These are phyloP conservation scores for Limnephilus auricula DNA, from an alignment of 2,888 invertebrate species.

Conservation along the genomic window DNA sequence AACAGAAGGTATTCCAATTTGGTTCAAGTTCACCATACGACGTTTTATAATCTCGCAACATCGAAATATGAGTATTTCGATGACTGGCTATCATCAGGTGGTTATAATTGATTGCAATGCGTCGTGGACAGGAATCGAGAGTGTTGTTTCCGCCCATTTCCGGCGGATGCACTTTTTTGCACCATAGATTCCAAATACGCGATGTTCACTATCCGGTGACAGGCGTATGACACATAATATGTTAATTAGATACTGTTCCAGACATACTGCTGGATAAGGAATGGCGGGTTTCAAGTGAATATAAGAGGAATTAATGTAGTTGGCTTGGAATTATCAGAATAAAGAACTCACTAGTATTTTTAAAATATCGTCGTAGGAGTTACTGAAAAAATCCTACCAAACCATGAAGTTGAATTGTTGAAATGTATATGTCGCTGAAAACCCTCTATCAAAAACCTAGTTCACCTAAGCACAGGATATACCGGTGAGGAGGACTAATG, in stretches of 20 bases:
- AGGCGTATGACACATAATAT: background rate
- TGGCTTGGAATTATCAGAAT: too few species aligned
- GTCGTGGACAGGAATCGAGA: background rate
- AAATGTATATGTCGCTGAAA: too few species aligned
- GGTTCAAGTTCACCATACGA: background rate
- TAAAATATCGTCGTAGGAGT: too few species aligned
- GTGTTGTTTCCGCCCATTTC: constrained; percentile 3
- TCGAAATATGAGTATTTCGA: background rate
- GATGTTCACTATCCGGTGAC: background rate
- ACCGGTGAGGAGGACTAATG: too few species aligned
- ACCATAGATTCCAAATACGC: constrained; percentile 9
- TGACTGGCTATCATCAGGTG: background rate
- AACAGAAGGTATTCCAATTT: background rate
- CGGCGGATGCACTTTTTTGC: constrained; percentile 15
- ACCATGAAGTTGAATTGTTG: too few species aligned
- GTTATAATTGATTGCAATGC: background rate
- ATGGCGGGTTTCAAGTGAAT: background rate
- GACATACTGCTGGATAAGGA: background rate
- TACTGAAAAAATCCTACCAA: too few species aligned
- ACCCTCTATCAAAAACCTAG: too few species aligned
- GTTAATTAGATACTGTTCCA: background rate
- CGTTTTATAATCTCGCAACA: background rate
- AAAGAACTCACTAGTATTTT: too few species aligned
- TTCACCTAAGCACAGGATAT: too few species aligned
- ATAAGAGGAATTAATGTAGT: background rate